Percentiles rank a stretch among this genome's conserved stretches.
These are phyloP conservation scores for Gallinago undulata DNA, from an alignment of 2,113 vertebrate species.

Conservation along the genomic window DNA sequence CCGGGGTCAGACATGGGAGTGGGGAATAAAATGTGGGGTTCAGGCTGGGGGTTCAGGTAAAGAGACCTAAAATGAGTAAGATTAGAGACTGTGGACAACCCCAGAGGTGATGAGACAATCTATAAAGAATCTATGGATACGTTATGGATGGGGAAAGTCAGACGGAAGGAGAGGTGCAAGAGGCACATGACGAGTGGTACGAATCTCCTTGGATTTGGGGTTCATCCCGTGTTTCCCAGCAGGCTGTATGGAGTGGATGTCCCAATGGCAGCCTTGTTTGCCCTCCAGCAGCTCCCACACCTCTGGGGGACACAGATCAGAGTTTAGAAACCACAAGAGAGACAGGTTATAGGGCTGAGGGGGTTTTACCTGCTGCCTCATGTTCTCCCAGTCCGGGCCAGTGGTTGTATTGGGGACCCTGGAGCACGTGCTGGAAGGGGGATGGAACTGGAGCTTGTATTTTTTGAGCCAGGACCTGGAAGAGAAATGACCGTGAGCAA, in stretches of 20 bases:
- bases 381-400: background rate
- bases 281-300: background rate
- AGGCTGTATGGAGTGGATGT: accelerated
- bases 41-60: background rate
- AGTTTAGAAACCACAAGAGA: background rate
- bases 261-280: background rate
- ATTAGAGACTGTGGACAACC: background rate
- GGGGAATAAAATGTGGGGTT: background rate
- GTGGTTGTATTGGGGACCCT: background rate
- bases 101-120: background rate
- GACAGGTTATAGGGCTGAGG: background rate
- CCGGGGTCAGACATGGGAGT: accelerated
- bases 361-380: background rate
- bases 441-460: background rate
- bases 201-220: too few species aligned
- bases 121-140: accelerated
- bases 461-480: background rate
- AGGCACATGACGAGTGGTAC: accelerated
- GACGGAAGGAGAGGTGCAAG: background rate
- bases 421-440: background rate
- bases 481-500: background rate
- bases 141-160: background rate
- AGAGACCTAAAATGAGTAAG: background rate
- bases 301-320: background rate
- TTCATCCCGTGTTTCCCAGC: background rate